Conservation (phyloP, 2,113 vertebrate species). For the Manacus vitellinus region DNA sequence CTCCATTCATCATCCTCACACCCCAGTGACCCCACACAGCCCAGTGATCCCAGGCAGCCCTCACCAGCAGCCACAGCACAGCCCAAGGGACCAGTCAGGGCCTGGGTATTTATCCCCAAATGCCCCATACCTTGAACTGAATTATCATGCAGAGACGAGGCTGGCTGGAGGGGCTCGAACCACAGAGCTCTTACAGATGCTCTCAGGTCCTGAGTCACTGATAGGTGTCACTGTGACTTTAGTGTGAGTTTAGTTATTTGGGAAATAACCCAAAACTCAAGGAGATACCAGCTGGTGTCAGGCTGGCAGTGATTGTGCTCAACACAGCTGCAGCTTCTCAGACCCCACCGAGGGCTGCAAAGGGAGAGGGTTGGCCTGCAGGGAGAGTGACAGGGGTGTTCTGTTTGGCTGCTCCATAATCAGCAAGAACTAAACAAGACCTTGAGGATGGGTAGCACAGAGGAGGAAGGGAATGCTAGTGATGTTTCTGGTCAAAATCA, state of each 20-base stretch:
- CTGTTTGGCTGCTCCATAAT: neutral
- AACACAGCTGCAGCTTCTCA: neutral
- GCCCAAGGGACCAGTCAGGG: rapidly evolving
- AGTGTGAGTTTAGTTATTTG: neutral
- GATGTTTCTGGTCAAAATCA: neutral
- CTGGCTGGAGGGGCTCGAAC: neutral
- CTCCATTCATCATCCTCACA: neutral
- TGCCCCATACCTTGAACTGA: neutral
- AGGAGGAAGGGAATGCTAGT: neutral
- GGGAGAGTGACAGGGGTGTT: neutral
- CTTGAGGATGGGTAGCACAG: neutral
- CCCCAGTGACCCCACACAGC: neutral
- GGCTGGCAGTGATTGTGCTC: neutral
- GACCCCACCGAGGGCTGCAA: neutral
- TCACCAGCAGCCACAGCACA: neutral
- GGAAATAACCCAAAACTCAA: neutral
- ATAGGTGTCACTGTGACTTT: neutral
- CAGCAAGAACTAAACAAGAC: neutral
- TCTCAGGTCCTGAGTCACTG: neutral
- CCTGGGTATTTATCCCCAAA: neutral
- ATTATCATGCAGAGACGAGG: neutral
- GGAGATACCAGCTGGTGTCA: neutral
- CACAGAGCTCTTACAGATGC: neutral
- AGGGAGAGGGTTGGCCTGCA: neutral
- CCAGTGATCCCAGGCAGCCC: neutral